These are phyloP conservation scores for Pantala flavescens DNA, from an alignment of 1,140 invertebrate genomes.

Conservation along the genomic window DNA sequence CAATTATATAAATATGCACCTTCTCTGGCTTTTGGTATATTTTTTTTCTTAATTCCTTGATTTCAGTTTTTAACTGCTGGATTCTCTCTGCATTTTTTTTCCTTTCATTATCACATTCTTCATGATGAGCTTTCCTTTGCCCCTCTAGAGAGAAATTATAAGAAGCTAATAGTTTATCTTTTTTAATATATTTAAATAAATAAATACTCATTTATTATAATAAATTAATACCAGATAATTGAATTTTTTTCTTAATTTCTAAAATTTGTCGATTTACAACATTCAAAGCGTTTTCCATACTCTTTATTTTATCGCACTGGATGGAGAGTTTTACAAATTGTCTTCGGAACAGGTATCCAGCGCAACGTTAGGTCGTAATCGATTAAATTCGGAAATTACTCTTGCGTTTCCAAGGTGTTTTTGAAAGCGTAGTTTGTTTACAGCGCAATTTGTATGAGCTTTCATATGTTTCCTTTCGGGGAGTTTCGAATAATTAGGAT, in stretches of 20 bases:
- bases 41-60: conserved; percentile 48
- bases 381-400: too few relatives aligned
- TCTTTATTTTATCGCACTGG: too few relatives aligned
- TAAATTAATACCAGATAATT: conserved; percentile 64
- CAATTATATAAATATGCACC: conserved; percentile 33
- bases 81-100: conserved; percentile 59
- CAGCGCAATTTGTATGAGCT: background rate
- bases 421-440: background rate
- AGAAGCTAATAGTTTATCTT: background rate
- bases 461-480: background rate
- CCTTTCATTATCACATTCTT: conserved; percentile 63
- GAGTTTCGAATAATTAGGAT: too few relatives aligned
- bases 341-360: too few relatives aligned
- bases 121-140: conserved; percentile 67
- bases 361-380: too few relatives aligned
- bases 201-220: too few relatives aligned
- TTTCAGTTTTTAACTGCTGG: conserved; percentile 56
- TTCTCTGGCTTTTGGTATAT: conserved; percentile 44
- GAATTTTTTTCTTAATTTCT: conserved; percentile 71
- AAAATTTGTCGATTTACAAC: background rate
- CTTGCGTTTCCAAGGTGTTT: too few relatives aligned
- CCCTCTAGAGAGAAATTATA: conserved; percentile 48
- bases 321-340: too few relatives aligned
- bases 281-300: background rate
- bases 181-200: conserved; percentile 9